Evolutionary conservation across 2,888 invertebrate species (phyloP).

Genomic region (Megalurothrips usitatus): DNA sequence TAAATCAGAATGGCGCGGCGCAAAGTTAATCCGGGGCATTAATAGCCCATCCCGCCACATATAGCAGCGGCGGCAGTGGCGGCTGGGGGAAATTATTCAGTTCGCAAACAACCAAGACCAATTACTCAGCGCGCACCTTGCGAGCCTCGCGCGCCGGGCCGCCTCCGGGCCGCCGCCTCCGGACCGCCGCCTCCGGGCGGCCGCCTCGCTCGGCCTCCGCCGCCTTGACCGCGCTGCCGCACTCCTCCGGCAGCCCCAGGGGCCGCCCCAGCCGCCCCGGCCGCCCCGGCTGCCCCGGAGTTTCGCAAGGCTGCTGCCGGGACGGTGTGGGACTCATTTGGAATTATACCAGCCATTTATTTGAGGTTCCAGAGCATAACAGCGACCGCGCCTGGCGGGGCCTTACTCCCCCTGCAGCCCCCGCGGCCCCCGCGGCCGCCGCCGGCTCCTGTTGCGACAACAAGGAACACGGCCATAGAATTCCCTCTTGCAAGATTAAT

Average conservation of each 20-base stretch:
- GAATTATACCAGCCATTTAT: conserved; percentile 25
- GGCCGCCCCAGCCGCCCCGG: neutral
- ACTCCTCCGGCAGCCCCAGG: neutral
- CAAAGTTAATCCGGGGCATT: conserved; percentile 20
- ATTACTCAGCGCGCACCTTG: neutral
- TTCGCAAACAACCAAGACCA: conserved; percentile 16
- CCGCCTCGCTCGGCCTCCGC: too few relatives aligned
- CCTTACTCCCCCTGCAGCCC: neutral
- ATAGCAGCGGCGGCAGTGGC: neutral
- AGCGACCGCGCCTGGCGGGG: neutral
- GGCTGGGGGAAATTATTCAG: conserved; percentile 4
- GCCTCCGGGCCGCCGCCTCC: too few relatives aligned
- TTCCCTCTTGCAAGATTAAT: conserved; percentile 26
- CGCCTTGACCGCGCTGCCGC: too few relatives aligned
- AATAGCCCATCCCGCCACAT: conserved; percentile 13
- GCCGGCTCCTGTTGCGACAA: neutral
- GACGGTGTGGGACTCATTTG: neutral
- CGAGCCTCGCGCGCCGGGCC: too few relatives aligned
- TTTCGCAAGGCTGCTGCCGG: neutral
- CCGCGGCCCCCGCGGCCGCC: neutral
- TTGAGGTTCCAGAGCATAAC: conserved; percentile 17
- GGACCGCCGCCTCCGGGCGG: too few relatives aligned
- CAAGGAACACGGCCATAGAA: conserved; percentile 17
- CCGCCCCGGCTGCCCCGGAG: neutral
- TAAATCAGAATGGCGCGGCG: neutral